phyloP scores from a whole-genome alignment of 2,113 vertebrate genomes.

The Mobula birostris region DNA sequence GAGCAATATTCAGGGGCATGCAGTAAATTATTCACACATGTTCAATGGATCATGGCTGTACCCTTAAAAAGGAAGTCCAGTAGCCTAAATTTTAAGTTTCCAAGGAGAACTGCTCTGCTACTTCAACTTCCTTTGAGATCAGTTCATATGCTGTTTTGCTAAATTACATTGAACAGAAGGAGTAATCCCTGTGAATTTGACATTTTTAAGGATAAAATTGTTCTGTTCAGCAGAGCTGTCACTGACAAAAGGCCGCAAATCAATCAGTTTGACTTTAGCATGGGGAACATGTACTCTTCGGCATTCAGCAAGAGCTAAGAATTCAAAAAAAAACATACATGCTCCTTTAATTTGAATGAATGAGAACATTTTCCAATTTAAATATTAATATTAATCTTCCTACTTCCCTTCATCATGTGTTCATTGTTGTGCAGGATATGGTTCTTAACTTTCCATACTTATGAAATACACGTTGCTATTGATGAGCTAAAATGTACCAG shows the following conservation, averaged over 20 bases:
- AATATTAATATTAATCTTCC: not conserved
- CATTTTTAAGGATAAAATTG: not conserved
- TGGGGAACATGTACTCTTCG: not conserved
- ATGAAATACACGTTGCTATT: too few species aligned
- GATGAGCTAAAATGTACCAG: too few species aligned
- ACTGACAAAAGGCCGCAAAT: not conserved
- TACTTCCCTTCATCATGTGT: not conserved
- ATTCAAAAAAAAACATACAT: not conserved
- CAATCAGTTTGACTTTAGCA: not conserved
- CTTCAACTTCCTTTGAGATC: not conserved
- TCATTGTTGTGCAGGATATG: not conserved
- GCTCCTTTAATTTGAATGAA: not conserved
- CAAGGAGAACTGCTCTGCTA: not conserved
- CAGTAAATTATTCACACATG: not conserved
- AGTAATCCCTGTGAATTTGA: not conserved
- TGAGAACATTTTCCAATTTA: not conserved
- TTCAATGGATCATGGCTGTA: not conserved
- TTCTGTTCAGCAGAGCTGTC: not conserved
- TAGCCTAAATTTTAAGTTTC: not conserved
- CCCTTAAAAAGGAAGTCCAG: not conserved
- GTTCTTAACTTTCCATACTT: too few species aligned
- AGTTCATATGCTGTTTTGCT: not conserved
- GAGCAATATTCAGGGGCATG: not conserved
- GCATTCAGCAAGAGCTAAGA: not conserved
- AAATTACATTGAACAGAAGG: not conserved